Evolutionary conservation across 2,888 invertebrate genomes (phyloP), one percentile per base, ranked within the genome.

Genomic region (Meghimatium bilineatum): DNA sequence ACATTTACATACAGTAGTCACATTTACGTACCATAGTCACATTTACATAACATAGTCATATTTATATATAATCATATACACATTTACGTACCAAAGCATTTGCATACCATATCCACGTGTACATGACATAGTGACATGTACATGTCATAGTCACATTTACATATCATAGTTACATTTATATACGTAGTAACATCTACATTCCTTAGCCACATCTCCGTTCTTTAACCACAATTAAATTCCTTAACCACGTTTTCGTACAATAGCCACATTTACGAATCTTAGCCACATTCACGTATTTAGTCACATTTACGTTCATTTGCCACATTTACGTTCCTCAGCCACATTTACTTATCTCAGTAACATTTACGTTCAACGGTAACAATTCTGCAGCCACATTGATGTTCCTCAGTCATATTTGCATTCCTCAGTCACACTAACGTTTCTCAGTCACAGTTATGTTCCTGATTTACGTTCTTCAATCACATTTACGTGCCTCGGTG

Each of bases 51-150:
- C 20, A 44, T 44, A 38, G n/a, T n/a, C 20, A 72, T 44, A 36
- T 36, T 36, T 69, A 69, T 36, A 69, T 36, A 69, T 36, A 69
- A 36, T 36, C 26, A 69, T 69, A 69, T 36, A 69, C 36, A 69
- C 26, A 69, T 69, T 5, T 36, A 69, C 36, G 26, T 36, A 69
- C 36, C 14, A 20, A 34, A 36, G 26, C 26, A 69, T 69, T 26
- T 36, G 36, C 36, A 49, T 29, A 38, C 17, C 71, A 12, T 3
- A 17, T 3, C 20, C 56, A 56, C 17, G 56, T 56, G 1, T 23
- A 1, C 26, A 1, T 38, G 23, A 23, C 26, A n/a, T 12, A 1
- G 26, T 20, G 8, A 36, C 26, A 2, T 71, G 2, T 20, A 56
- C 56, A 6, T 23, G 20, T 3, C 8, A 6, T 20, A 56, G 56